Evolutionary conservation across 2,888 invertebrate genomes (phyloP), one percentile per base, ranked within the genome.

Genomic region (Callyntrura guangdongensis): DNA sequence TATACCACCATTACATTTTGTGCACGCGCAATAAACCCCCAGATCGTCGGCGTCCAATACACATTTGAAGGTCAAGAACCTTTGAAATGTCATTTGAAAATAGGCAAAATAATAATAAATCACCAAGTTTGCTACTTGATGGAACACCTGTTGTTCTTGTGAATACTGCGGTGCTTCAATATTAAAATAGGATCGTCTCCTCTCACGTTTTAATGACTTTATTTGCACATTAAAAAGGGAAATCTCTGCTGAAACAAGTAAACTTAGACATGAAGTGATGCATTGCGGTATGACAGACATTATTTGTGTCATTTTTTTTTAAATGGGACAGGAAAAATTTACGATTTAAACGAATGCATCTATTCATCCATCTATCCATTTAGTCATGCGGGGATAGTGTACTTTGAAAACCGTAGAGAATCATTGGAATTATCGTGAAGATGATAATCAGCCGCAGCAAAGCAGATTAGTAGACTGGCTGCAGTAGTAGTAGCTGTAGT

Each of bases 271-370:
- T 0, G 6, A 20, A 3, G 9, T 3, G n/a, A 8, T 8, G 22
- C 0, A 17, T 25, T 6, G 22, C 22, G 61, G 9, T 64, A 45
- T 45, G 1, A 59, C 59, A 22, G 64, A 22, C 8, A 22, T 11
- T 59, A 59, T n/a, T 64, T 22, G 20, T 64, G 22, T 4, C 45
- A 45, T 45, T 45, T 12, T 72, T 67, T 12, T 17, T 49, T 11
- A 22, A 53, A 74, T 74, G 74, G 74, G 53, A 74, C 74, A 53
- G 20, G 22, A 25, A 49, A 36, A 22, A 74, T 74, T 74, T 74
- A 74, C 49, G 45, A 45, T 1, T 47, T 72, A 8, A 72, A n/a
- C 47, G 20, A 17, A 47, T 36, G 11, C 72, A 45, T 72, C 72
- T 22, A 74, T 69, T n/a, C 36, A 49, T 49, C 49, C 49, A 20